phyloP scores from a whole-genome alignment of 2,797 vertebrate genomes.

The Rhyacichthys aspro region DNA sequence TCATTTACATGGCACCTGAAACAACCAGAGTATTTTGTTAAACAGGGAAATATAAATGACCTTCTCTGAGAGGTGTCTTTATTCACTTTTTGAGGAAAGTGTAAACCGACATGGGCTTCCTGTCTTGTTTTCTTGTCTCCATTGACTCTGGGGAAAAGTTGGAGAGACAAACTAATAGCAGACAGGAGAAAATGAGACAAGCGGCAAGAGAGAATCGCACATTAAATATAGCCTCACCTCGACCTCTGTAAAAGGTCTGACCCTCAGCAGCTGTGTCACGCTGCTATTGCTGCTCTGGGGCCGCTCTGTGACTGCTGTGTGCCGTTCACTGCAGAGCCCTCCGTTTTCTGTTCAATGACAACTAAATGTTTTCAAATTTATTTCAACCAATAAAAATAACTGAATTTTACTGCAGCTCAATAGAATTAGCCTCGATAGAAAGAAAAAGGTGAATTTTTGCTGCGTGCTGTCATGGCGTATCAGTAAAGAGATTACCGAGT shows the following conservation, averaged over 20 bases:
- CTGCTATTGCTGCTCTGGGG: not conserved
- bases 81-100: constrained; percentile 6
- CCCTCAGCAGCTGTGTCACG: not conserved
- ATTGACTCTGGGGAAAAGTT: constrained; percentile 14
- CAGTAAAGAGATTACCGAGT: not conserved
- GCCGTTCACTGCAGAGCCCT: not conserved
- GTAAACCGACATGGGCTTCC: not conserved
- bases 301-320: not conserved
- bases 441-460: not conserved
- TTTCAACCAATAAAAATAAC: not conserved
- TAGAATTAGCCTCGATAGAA: not conserved
- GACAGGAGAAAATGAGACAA: constrained; percentile 5
- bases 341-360: constrained; percentile 1
- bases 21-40: not conserved
- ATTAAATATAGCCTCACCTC: constrained; percentile 17
- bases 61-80: not conserved
- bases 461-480: not conserved
- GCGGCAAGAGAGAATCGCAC: not conserved
- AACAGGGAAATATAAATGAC: not conserved
- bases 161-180: not conserved
- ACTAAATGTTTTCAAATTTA: not conserved
- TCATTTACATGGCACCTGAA: not conserved
- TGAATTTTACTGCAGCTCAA: not conserved
- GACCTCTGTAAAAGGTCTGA: constrained; percentile 16
- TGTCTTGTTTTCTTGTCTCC: constrained; percentile 17